phyloP scores from a whole-genome alignment of 2,113 vertebrate genomes.

The Chauna torquata region DNA sequence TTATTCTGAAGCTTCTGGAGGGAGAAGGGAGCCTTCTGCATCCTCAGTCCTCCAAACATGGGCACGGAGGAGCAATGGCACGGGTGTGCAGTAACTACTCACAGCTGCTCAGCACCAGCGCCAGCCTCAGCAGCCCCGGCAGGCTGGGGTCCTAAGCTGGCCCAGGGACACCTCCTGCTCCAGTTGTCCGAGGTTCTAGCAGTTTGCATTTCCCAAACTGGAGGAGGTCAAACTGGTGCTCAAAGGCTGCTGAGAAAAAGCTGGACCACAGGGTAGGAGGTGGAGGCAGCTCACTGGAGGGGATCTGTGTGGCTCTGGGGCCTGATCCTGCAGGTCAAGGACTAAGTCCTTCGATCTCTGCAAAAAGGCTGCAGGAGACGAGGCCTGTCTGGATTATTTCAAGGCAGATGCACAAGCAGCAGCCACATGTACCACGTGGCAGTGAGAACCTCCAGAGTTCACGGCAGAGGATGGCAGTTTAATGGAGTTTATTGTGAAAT shows the following conservation, averaged over 20 bases:
- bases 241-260: not conserved
- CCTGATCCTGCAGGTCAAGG: not conserved
- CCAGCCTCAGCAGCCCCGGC: accelerated
- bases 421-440: conserved; percentile 27
- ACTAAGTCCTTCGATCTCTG: not conserved
- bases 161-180: not conserved
- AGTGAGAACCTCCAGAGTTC: conserved; percentile 54
- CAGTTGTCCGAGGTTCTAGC: not conserved
- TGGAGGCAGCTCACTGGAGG: not conserved
- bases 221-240: not conserved
- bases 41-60: not conserved
- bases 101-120: not conserved
- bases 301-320: not conserved
- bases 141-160: not conserved
- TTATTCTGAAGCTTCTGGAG: not conserved
- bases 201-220: not conserved
- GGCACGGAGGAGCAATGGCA: not conserved
- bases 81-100: not conserved
- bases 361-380: conserved; percentile 29
- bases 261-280: not conserved
- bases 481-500: conserved; percentile 64
- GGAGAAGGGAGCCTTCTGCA: not conserved
- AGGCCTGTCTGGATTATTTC: not conserved
- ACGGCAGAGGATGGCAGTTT: conserved; percentile 58
- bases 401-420: conserved; percentile 27